A percentile compares a stretch with the other conserved stretches of the same genome.
phyloP scores from a whole-genome alignment of 2,888 invertebrate genomes.

The Erpobdella octoculata region DNA sequence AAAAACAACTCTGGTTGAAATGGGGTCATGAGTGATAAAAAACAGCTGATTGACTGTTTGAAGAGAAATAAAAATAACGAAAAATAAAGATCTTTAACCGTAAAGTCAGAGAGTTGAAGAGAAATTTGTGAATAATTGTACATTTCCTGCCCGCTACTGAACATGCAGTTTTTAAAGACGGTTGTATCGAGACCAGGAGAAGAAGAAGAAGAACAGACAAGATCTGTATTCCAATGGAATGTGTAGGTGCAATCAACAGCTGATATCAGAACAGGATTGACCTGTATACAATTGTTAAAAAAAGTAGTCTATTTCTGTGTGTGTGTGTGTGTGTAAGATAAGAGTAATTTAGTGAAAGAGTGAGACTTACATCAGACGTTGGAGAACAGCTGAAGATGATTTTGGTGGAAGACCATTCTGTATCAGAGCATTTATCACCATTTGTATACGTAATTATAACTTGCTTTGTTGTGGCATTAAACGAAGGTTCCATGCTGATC shows the following conservation, averaged over 20 bases:
- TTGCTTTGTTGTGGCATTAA: not conserved
- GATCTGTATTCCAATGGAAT: not conserved
- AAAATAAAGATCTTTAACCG: no score
- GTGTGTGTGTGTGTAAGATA: no score
- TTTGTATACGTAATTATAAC: not conserved
- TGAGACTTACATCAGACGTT: not conserved
- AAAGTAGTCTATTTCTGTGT: not conserved
- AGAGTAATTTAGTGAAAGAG: not conserved
- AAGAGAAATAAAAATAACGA: no score
- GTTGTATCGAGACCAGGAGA: not conserved
- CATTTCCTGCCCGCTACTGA: no score
- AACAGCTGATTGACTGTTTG: no score
- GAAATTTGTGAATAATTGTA: no score
- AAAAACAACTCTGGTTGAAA: no score
- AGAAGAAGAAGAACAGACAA: not conserved
- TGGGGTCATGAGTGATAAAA: no score
- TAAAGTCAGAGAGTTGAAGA: no score
- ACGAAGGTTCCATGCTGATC: not conserved
- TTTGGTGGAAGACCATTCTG: not conserved
- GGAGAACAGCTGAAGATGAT: not conserved
- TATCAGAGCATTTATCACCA: constrained; percentile 3
- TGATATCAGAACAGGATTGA: not conserved
- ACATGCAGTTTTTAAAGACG: not conserved
- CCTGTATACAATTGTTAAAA: not conserved
- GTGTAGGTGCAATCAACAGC: not conserved